Percentiles rank a stretch among this genome's conserved stretches.
Conservation (phyloP, 2,797 vertebrate genomes). For the Crenuchus spilurus region DNA sequence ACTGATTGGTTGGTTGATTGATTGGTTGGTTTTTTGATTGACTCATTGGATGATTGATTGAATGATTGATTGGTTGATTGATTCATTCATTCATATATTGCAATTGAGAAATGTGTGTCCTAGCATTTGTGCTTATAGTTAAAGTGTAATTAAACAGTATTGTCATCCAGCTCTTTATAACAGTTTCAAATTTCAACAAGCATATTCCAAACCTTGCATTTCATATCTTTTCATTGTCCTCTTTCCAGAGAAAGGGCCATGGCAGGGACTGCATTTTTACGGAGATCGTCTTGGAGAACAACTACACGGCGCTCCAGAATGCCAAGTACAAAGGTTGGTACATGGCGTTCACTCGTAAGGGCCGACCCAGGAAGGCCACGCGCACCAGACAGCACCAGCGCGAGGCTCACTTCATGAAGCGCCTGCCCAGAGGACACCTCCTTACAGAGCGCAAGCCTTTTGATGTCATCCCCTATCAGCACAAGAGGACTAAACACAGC, state of each 20-base stretch:
- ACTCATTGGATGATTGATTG: too few species aligned
- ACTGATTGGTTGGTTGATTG: too few species aligned
- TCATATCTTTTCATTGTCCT: neutral
- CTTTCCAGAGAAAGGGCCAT: slow-evolving; percentile 88
- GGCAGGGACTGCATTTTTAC: slow-evolving; percentile 98
- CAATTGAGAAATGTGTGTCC: too few species aligned
- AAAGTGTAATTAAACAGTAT: too few species aligned
- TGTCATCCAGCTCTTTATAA: too few species aligned
- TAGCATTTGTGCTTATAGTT: too few species aligned
- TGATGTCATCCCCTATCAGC: slow-evolving; percentile 92
- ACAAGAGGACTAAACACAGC: slow-evolving; percentile 90
- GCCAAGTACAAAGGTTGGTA: slow-evolving; percentile 98
- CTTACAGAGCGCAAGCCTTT: slow-evolving; percentile 91
- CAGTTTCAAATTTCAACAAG: neutral
- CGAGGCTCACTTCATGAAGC: slow-evolving; percentile 99
- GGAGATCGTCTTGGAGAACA: slow-evolving; percentile 98
- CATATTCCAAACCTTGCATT: slow-evolving; percentile 5
- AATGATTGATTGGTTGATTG: too few species aligned
- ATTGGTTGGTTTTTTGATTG: too few species aligned
- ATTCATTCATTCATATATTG: too few species aligned
- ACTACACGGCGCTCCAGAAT: slow-evolving; percentile 97
- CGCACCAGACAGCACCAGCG: slow-evolving; percentile 97
- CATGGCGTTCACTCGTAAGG: slow-evolving; percentile 98
- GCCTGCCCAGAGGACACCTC: slow-evolving; percentile 92
- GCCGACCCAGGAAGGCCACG: slow-evolving; percentile 93